Evolutionary conservation across 1,140 invertebrate species (phyloP), one percentile per base, ranked within the genome.

Genomic region (Drosophila takahashii): DNA sequence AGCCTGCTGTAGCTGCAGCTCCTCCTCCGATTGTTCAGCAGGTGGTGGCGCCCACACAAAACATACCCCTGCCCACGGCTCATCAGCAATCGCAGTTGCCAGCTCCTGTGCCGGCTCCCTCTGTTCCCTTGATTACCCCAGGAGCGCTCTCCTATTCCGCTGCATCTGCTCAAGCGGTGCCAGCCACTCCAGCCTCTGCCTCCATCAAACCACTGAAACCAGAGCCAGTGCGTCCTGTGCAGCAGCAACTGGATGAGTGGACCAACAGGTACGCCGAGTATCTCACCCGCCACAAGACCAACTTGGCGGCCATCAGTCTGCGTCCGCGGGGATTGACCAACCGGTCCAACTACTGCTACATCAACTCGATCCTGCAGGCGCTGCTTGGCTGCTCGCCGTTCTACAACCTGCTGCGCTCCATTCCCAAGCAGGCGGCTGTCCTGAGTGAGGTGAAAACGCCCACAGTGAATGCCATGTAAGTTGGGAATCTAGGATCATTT

Each of bases 291-390:
- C 96, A 96, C 89, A 94, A 95, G 79, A 93, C 97, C 77, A 96
- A 97, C 80, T 95, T 96, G 90, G 93, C 95, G 54, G 93, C 95
- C 1, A 94, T 96, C 13, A 95, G 95, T 57, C 92, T 98, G 15
- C 94, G 96, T 83, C 98, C 97, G 0, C 94, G 97, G 56, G 98
- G 98, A 9, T 94, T 99, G 13, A 96, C 95, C 37, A 99, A 99
- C 93, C 95, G 96, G 53, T 97, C 96, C 50, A 99, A 98, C 93
- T 98, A 97, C 93, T 99, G 98, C 93, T 99, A 98, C 87, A 97
- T 98, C 27, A 99, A 99, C 93, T 97, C 98, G 29, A 97, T 96
- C 61, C 93, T 98, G 36, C 97, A 98, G 93, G 97, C 98, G 0
- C 93, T 99, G 51, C 93, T 99, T 0, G 97, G 97, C 26, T 99